Evolutionary conservation across 1,140 invertebrate genomes (phyloP).

Genomic region (Bicyclus anynana): DNA sequence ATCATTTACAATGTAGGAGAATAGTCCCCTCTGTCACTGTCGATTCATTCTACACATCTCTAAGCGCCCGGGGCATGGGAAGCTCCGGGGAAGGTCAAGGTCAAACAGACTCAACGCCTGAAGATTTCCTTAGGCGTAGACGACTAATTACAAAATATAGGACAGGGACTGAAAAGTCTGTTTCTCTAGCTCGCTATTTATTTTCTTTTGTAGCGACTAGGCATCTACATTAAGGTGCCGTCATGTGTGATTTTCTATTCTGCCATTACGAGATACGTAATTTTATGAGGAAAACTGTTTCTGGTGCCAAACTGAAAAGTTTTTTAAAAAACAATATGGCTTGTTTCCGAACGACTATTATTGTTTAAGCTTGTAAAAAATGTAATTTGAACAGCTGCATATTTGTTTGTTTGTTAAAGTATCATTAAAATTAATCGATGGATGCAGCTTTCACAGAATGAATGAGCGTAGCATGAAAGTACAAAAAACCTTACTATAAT

Average conservation of each 20-base stretch:
- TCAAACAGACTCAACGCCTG: neutral
- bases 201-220: neutral
- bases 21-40: neutral
- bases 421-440: too few species aligned
- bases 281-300: neutral
- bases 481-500: too few species aligned
- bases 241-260: neutral
- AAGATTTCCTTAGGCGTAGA: slow-evolving; percentile 2
- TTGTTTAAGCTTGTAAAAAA: too few species aligned
- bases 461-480: too few species aligned
- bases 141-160: neutral
- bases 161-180: neutral
- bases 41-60: neutral
- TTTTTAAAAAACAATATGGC: too few species aligned
- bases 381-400: too few species aligned
- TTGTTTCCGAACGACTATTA: too few species aligned
- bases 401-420: too few species aligned
- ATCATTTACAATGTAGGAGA: too few species aligned
- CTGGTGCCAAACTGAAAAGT: too few species aligned
- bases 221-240: too few species aligned
- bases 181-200: neutral
- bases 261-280: neutral
- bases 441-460: too few species aligned
- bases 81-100: neutral
- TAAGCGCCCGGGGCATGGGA: neutral